These are phyloP conservation scores for Coendou prehensilis DNA, from an alignment of 2,797 vertebrate genomes.

Conservation along the genomic window DNA sequence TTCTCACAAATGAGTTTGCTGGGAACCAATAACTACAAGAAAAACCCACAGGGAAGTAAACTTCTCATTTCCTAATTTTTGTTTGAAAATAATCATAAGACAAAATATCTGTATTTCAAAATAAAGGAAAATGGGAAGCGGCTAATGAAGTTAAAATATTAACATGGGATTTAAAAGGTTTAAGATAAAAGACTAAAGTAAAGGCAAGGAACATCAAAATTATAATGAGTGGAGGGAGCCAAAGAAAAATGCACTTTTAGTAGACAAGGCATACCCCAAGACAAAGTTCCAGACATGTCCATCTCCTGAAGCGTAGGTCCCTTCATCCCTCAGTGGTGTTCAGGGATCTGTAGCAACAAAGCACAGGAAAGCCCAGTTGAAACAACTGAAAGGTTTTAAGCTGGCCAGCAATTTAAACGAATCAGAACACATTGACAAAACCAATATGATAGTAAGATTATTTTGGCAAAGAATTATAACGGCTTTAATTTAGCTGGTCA, in stretches of 20 bases:
- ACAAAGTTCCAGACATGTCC: neutral
- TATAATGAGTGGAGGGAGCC: neutral
- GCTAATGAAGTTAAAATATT: conserved; percentile 36
- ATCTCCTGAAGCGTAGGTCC: neutral
- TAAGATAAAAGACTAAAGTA: conserved; percentile 30
- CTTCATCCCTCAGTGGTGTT: neutral
- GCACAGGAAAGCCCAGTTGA: neutral
- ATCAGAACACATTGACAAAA: neutral
- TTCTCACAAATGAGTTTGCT: conserved; percentile 54
- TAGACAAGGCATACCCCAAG: neutral
- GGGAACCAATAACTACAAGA: conserved; percentile 26
- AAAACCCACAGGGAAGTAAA: neutral
- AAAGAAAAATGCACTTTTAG: neutral
- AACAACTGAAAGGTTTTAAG: neutral
- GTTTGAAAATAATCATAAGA: neutral
- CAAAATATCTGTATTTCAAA: neutral
- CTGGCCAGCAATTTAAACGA: neutral
- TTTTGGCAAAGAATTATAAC: conserved; percentile 16
- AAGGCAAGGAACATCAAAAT: neutral
- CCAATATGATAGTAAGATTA: neutral
- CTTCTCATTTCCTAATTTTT: conserved; percentile 23
- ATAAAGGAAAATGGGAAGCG: neutral
- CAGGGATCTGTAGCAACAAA: neutral
- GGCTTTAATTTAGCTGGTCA: conserved; percentile 6
- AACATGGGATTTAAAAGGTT: neutral